phyloP scores from a whole-genome alignment of 2,113 vertebrate species.

The Sander lucioperca region DNA sequence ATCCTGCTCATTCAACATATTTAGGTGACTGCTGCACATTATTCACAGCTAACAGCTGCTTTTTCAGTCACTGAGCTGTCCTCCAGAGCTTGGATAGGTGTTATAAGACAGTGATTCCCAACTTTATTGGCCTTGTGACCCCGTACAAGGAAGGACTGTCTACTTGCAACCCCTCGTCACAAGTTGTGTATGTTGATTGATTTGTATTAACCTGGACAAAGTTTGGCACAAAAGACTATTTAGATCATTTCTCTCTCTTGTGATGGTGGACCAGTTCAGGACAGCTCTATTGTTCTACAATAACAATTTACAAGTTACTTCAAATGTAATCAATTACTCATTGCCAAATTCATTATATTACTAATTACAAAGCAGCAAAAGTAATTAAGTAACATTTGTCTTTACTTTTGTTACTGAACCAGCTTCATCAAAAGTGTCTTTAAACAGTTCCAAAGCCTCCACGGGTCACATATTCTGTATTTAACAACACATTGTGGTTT shows the following conservation, averaged over 20 bases:
- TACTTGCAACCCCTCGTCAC: not conserved
- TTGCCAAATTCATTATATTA: not conserved
- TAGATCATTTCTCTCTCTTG: not conserved
- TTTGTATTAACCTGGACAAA: not conserved
- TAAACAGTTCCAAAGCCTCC: not conserved
- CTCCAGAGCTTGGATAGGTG: slow-evolving; percentile 42
- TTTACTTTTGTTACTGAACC: not conserved
- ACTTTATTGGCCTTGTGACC: slow-evolving; percentile 1
- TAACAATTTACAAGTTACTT: no score
- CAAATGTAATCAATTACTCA: no score
- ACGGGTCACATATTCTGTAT: not conserved
- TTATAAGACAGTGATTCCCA: slow-evolving; percentile 23
- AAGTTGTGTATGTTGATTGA: not conserved
- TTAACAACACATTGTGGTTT: not conserved
- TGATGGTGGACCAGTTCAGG: not conserved
- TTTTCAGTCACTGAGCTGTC: slow-evolving; percentile 52
- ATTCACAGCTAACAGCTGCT: slow-evolving; percentile 61
- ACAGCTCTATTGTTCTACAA: not conserved
- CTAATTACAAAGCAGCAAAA: not conserved
- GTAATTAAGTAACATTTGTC: not conserved
- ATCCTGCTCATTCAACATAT: slow-evolving; percentile 47
- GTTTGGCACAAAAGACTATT: not conserved
- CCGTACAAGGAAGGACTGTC: not conserved
- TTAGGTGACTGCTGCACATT: slow-evolving; percentile 57
- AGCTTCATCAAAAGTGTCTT: no score